Base-by-base conservation (phyloP, 1,140 invertebrate species). In the Colletes latitarsis region DNA sequence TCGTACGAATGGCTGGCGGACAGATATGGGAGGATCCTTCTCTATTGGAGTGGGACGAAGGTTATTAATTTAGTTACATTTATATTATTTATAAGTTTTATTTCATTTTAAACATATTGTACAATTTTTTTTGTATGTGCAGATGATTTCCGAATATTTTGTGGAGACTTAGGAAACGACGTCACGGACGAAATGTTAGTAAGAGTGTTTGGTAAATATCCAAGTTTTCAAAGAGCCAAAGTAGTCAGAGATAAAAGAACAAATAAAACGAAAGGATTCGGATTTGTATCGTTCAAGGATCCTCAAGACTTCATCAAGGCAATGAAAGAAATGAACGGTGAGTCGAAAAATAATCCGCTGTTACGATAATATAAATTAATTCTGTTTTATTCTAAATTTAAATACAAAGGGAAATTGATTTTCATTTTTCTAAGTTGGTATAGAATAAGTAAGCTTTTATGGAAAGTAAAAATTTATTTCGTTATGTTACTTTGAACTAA, bases 81-180 rank as follows among this genome's bases (percentile, higher is more conserved):
- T 75, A 39, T 30, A 64, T 55, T 43, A 57, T 66, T 67, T n/a
- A 19, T 74, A 43, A 53, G 43, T 30, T 72, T 81, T 57, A 66
- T 69, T 67, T 86, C 9, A 10, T 8, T 30, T 73, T 78, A 62
- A 9, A 78, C 30, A 73, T 62, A 30, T 76, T 10, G 46, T 81
- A 58, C 68, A 76, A 53, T 82, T 79, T 62, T 46, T 75, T 81
- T 81, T 90, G 30, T 77, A 86, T 84, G 90, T 90, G 8, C 76
- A 96, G 98, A 99, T 95, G 99, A 99, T 94, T 99, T 99, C 92
- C 94, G 99, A 82, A 97, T 99, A 92, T 99, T 99, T 93, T 99
- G 98, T 92, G 99, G 99, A 53, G 99, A 99, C 95, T 94, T 99
- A 8, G 99, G 99, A 4, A 99, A 99, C 93, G 99, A 99, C 93